Evolutionary conservation across 2,113 vertebrate species (phyloP), one percentile per base, ranked within the genome.

Genomic region (Eulacestoma nigropectus): DNA sequence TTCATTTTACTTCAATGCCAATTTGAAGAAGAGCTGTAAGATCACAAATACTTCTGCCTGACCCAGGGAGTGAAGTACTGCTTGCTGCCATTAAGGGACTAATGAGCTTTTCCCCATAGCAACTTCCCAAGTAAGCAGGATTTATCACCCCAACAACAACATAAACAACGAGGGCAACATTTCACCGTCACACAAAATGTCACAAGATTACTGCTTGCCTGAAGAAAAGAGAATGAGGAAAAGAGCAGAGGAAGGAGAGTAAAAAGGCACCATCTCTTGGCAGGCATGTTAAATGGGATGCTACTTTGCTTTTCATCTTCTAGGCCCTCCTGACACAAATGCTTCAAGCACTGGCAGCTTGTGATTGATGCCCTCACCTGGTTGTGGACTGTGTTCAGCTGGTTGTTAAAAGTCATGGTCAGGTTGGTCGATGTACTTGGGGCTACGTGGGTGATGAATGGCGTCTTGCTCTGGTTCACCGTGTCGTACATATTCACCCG

Each of bases 381-480:
- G 97, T 98, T 98, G 97, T 99, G 99, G 97, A 99, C 99, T 97
- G 99, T 99, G 98, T 99, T 99, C 87, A 99, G 99, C 98, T 99
- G 99, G 98, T 99, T 99, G 98, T 99, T 99, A 98, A 99, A 99
- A 96, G 99, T 99, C 99, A 99, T 99, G 98, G 99, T 99, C 98
- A 99, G 98, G 98, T 99, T 99, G 97, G 98, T 99, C 25, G 99
- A 99, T 49, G 99, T 99, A 98, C 98, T 99, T 85, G 99, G 99
- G 97, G 99, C 99, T 97, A 99, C 99, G 1, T 99, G 99, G 46
- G 99, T 99, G 98, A 99, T 99, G 97, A 99, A 99, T 59, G 99
- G 99, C 3, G 99, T 99, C 98, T 99, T 99, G 99, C 99, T 99
- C 98, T 99, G 99, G 98, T 99, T 99, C 97, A 99, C 99, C 0